phyloP scores from a whole-genome alignment of 1,140 invertebrate species.

The Sarcophaga peregrina region DNA sequence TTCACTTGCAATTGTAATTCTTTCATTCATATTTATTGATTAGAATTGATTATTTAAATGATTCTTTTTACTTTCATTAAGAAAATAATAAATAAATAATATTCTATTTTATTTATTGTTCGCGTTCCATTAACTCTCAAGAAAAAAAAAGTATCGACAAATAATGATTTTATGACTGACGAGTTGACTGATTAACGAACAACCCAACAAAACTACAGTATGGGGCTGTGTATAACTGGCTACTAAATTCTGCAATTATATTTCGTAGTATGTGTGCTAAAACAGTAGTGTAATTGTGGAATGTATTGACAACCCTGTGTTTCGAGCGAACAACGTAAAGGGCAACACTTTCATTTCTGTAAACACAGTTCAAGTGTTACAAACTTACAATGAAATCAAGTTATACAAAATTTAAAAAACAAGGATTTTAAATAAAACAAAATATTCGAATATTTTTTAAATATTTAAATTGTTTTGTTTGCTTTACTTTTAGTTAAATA shows the following conservation, averaged over 20 bases:
- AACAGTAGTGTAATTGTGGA: neutral
- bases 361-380: neutral
- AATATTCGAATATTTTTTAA: too few species aligned
- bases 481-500: too few species aligned
- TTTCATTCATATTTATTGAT: neutral
- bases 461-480: too few species aligned
- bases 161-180: neutral
- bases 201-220: neutral
- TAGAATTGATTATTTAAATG: neutral
- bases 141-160: neutral
- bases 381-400: too few species aligned
- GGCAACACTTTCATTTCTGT: neutral
- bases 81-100: constrained; percentile 13
- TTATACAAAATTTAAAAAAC: too few species aligned
- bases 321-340: neutral
- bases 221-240: constrained; percentile 1
- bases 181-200: neutral
- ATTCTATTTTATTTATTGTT: neutral
- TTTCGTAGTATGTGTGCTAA: neutral
- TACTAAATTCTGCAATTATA: constrained; percentile 10
- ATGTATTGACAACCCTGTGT: neutral
- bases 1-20: neutral
- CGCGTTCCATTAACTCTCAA: neutral
- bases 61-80: neutral
- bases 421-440: too few species aligned